A percentile compares a stretch with the other conserved stretches of the same genome.
These are phyloP conservation scores for Andrena chrysosceles DNA, from an alignment of 2,888 invertebrate genomes.

Conservation along the genomic window DNA sequence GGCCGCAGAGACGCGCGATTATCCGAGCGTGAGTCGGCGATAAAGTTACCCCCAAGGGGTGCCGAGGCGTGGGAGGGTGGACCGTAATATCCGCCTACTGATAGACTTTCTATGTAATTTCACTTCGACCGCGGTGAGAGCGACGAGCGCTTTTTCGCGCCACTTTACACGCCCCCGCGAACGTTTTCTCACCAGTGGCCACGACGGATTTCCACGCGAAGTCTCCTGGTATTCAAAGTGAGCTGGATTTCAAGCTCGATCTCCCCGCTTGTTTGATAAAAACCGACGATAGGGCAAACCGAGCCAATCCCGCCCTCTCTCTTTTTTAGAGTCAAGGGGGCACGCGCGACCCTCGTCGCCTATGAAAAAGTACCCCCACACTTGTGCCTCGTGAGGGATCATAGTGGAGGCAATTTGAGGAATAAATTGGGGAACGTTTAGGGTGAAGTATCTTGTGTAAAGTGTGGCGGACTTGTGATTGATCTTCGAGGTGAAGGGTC, in stretches of 20 bases:
- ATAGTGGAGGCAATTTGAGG: too few relatives aligned
- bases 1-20: conserved; percentile 47
- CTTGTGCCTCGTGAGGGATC: too few relatives aligned
- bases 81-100: conserved; percentile 71
- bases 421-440: too few relatives aligned
- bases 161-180: not conserved
- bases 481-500: too few relatives aligned
- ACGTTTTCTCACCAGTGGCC: conserved; percentile 18
- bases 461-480: too few relatives aligned
- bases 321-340: too few relatives aligned
- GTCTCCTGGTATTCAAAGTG: conserved; percentile 19
- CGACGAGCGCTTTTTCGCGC: conserved; percentile 45
- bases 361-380: too few relatives aligned
- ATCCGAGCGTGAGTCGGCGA: conserved; percentile 56
- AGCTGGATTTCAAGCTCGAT: not conserved
- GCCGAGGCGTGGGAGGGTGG: not conserved
- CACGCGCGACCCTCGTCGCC: too few relatives aligned
- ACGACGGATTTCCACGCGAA: conserved; percentile 33
- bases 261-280: not conserved
- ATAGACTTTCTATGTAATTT: conserved; percentile 72
- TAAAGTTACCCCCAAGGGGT: conserved; percentile 30
- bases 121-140: conserved; percentile 29
- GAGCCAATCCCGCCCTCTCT: too few relatives aligned
- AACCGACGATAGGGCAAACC: not conserved
- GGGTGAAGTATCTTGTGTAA: too few relatives aligned